These are phyloP conservation scores for Empidonax traillii DNA, from an alignment of 2,113 vertebrate genomes.

Conservation along the genomic window DNA sequence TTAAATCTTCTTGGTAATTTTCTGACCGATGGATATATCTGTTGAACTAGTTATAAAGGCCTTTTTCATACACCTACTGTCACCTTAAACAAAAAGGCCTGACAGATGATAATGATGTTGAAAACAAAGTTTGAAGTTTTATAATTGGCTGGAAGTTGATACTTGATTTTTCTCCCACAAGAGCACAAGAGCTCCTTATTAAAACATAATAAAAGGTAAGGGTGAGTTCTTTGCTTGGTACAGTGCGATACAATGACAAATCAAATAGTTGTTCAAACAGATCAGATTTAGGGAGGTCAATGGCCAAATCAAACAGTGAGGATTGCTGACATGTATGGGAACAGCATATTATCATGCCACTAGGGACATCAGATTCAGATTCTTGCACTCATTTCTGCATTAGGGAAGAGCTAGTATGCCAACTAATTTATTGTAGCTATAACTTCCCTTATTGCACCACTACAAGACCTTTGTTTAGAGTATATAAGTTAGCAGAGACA, in stretches of 20 bases:
- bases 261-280: constrained; percentile 4
- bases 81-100: neutral
- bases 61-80: constrained; percentile 16
- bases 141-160: constrained; percentile 18
- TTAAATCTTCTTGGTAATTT: neutral
- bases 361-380: neutral
- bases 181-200: neutral
- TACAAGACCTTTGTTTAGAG: neutral
- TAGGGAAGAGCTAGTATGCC: neutral
- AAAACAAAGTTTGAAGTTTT: constrained; percentile 12
- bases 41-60: neutral
- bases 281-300: neutral
- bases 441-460: neutral
- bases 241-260: neutral
- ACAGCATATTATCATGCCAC: neutral
- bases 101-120: neutral
- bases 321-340: neutral
- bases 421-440: neutral
- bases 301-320: neutral
- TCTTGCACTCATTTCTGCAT: neutral
- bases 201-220: neutral
- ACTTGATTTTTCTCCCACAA: neutral
- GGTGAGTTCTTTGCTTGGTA: neutral
- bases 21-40: neutral
- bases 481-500: neutral